Evolutionary conservation across 2,888 invertebrate genomes (phyloP).

Genomic region (Apamea anceps): DNA sequence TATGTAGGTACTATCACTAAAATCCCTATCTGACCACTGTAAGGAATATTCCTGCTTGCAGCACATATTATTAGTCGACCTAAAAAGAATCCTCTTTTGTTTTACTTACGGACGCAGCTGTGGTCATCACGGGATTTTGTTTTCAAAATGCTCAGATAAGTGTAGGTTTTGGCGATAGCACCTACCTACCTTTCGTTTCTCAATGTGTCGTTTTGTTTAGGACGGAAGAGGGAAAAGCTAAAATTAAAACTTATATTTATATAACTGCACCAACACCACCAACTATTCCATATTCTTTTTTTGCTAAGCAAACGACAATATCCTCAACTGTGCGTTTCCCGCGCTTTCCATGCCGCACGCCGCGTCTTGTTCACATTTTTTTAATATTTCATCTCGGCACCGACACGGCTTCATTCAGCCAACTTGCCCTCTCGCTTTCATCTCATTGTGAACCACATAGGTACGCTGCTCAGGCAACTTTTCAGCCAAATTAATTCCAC

Average conservation of each 20-base stretch:
- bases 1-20: too few species aligned
- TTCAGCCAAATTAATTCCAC: constrained; percentile 88
- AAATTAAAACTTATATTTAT: not conserved
- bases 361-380: constrained; percentile 74
- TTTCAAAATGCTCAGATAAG: too few species aligned
- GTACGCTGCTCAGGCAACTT: constrained; percentile 80
- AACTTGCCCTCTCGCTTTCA: constrained; percentile 86
- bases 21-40: too few species aligned
- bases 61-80: too few species aligned
- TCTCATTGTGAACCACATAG: constrained; percentile 81
- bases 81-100: too few species aligned
- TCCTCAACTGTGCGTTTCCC: constrained; percentile 59
- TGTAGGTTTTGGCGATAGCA: too few species aligned
- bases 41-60: too few species aligned
- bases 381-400: constrained; percentile 85
- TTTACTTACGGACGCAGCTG: too few species aligned
- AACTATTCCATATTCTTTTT: constrained; percentile 44
- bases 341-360: constrained; percentile 57
- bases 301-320: constrained; percentile 50
- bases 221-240: not conserved
- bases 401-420: constrained; percentile 85
- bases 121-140: too few species aligned
- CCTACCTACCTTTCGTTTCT: not conserved
- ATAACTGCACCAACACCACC: constrained; percentile 8
- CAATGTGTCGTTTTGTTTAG: not conserved